Conservation (phyloP, 2,113 vertebrate species). For the Aegotheles bennettii region DNA sequence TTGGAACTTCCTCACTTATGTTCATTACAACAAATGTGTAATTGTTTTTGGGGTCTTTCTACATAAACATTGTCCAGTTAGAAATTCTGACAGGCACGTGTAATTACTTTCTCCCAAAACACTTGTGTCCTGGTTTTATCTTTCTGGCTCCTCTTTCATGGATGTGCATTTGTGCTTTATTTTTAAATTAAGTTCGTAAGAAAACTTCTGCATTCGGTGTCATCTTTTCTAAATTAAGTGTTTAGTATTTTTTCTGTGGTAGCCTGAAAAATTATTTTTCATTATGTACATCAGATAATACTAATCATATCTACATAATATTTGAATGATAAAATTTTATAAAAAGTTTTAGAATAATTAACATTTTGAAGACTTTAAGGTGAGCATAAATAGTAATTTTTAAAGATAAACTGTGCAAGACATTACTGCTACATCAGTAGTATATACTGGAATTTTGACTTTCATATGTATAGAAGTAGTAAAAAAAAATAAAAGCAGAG, state of each 20-base stretch:
- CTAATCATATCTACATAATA: neutral
- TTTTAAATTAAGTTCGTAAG: neutral
- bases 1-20: neutral
- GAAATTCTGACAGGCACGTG: neutral
- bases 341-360: neutral
- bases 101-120: neutral
- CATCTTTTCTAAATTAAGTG: neutral
- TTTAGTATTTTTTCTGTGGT: neutral
- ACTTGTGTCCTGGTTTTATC: neutral
- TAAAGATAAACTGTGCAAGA: neutral
- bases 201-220: neutral
- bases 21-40: neutral
- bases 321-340: neutral
- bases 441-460: neutral
- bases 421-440: neutral
- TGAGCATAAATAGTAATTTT: neutral
- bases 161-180: neutral
- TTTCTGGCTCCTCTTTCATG: neutral
- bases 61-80: neutral
- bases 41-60: neutral
- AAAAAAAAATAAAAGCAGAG: neutral
- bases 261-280: neutral
- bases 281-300: neutral
- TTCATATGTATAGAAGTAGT: neutral
- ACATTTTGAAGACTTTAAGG: neutral